Percentiles rank a stretch among this genome's conserved stretches.
Evolutionary conservation across 2,888 invertebrate genomes (phyloP).

Genomic region (Tribolium freemani): DNA sequence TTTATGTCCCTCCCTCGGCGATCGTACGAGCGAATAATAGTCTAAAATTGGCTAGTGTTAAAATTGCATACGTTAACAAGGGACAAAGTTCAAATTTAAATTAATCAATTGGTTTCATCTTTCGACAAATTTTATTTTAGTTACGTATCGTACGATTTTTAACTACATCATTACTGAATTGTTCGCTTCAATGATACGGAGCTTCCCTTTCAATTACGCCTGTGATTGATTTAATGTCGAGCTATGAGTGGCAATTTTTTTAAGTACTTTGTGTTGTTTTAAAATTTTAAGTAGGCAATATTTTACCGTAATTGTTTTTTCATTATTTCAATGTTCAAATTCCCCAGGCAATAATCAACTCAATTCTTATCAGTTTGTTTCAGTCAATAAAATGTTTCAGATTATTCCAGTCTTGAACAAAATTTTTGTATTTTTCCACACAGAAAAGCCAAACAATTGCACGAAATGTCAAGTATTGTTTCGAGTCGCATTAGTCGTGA

Average conservation of each 20-base stretch:
- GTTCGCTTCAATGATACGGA: background rate
- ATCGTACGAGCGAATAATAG: background rate
- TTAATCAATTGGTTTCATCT: conserved; percentile 31
- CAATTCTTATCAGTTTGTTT: background rate
- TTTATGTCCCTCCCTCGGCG: background rate
- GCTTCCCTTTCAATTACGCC: background rate
- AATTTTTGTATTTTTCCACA: background rate
- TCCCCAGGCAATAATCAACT: background rate
- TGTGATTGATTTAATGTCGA: background rate
- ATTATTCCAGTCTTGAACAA: background rate
- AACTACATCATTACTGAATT: conserved; percentile 10
- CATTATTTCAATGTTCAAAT: background rate
- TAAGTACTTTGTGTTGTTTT: too few relatives aligned
- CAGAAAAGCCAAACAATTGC: background rate
- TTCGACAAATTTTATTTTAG: conserved; percentile 27
- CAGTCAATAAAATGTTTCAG: background rate
- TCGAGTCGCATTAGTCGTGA: background rate
- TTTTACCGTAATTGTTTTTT: background rate
- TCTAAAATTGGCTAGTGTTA: conserved; percentile 24
- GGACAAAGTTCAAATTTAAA: conserved; percentile 37
- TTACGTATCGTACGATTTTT: conserved; percentile 27
- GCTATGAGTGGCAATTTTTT: too few relatives aligned
- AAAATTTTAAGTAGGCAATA: too few relatives aligned
- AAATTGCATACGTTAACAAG: conserved; percentile 27
- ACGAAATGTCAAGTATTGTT: background rate